Conservation (phyloP, 1,140 invertebrate genomes). For the Brachionus sp. region DNA sequence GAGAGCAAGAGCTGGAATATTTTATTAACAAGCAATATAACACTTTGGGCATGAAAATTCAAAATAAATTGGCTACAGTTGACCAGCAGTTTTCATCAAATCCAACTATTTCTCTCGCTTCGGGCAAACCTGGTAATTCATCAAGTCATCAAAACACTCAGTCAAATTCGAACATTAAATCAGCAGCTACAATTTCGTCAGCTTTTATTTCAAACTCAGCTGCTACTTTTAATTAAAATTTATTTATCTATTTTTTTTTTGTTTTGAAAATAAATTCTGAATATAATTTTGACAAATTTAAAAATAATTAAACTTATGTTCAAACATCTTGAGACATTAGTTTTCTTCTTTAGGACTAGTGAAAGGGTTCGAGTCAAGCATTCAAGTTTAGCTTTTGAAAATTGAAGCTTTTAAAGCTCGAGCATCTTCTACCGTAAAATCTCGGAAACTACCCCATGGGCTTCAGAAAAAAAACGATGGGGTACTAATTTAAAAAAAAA, state of each 20-base stretch:
- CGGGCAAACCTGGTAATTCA: background rate
- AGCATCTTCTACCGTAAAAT: too few species aligned
- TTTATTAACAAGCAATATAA: conserved; percentile 54
- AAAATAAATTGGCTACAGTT: background rate
- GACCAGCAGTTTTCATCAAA: conserved; percentile 27
- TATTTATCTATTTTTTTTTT: background rate
- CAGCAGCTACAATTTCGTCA: conserved; percentile 7
- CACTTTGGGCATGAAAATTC: conserved; percentile 30
- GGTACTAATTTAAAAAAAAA: too few species aligned
- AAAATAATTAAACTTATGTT: too few species aligned
- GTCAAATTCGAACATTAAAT: background rate
- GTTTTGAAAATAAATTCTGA: background rate
- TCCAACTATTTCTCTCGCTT: background rate
- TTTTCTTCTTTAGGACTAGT: too few species aligned
- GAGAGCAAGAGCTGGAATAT: conserved; percentile 57
- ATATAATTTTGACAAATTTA: background rate
- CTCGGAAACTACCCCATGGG: too few species aligned
- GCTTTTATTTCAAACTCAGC: conserved; percentile 13
- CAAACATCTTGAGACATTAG: too few species aligned
- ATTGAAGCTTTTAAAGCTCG: too few species aligned
- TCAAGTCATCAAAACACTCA: background rate
- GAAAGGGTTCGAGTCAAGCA: too few species aligned
- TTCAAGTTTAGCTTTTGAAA: too few species aligned
- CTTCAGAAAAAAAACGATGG: too few species aligned
- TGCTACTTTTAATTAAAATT: background rate